These are phyloP conservation scores for Bembecia ichneumoniformis DNA, from an alignment of 2,888 invertebrate species.

Conservation along the genomic window DNA sequence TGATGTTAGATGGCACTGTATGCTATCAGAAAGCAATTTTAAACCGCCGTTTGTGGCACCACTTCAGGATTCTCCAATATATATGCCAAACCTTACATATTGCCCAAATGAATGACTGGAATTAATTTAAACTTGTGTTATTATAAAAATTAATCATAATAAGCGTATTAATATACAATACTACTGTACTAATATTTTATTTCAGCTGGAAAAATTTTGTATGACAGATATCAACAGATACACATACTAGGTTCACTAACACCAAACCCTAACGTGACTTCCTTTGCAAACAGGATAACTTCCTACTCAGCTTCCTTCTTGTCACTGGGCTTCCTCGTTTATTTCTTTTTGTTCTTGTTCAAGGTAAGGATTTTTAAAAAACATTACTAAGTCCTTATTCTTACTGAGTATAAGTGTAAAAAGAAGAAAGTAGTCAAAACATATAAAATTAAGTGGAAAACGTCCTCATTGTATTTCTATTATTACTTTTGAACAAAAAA, in stretches of 20 bases:
- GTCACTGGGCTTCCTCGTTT: conserved; percentile 76
- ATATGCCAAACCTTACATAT: too few relatives aligned
- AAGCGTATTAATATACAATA: neutral
- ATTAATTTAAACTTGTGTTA: neutral
- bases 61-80: too few relatives aligned
- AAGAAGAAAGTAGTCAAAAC: too few relatives aligned
- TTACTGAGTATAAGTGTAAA: too few relatives aligned
- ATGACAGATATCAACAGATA: conserved; percentile 76
- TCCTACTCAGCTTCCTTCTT: conserved; percentile 54
- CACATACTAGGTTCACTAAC: conserved; percentile 64
- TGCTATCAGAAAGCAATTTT: too few relatives aligned
- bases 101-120: too few relatives aligned
- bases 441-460: too few relatives aligned
- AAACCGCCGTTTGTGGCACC: too few relatives aligned
- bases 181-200: conserved; percentile 22
- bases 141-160: neutral
- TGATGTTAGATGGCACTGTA: too few relatives aligned
- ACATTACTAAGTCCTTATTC: neutral
- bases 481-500: too few relatives aligned
- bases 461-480: too few relatives aligned
- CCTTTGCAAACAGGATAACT: conserved; percentile 58
- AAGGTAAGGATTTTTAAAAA: conserved; percentile 42
- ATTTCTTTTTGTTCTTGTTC: conserved; percentile 54
- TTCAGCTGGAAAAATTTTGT: conserved; percentile 74
- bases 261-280: conserved; percentile 61